Evolutionary conservation across 2,888 invertebrate genomes (phyloP), one percentile per base, ranked within the genome.

Genomic region (Agrypnus murinus): DNA sequence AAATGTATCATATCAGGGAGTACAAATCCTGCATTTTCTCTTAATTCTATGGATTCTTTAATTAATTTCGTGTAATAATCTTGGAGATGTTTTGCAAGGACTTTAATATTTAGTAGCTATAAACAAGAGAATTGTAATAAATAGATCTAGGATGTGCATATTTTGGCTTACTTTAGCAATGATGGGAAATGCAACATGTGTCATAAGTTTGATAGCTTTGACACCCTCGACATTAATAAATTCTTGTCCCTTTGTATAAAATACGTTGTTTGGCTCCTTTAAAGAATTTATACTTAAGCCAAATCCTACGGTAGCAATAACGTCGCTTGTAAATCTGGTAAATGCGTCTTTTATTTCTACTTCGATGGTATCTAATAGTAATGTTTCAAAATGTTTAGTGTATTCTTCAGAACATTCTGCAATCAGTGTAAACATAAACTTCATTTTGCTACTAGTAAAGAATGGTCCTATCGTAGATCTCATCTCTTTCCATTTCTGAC

Each of bases 301-400:
- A 72, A 90, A 90, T 0, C 87, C 89, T 1, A 87, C 84, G 0
- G 88, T 88, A 0, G 90, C 90, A 17, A 90, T 90, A 14, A 90
- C 88, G 78, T 91, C 90, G 76, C 87, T 90, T 0, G 89, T 86
- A 65, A 83, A 86, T 5, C 86, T 81, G 8, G 19, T 45, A 1
- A 43, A 53, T 3, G 38, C 32, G 8, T 68, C 68, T 40, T 19
- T 31, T 15, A 48, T 46, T 36, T 66, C 66, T 0, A 66, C 2
- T 1, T 12, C 12, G 25, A 32, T 32, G 1, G 6, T 10, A 4
- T 9, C 50, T 1, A 25, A 50, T 0, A 2, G 6, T 31, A 15
- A 15, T 3, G 77, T 66, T 0, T 46, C 7, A 5, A 82, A 58
- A 43, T 75, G 77, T 3, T 78, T 69, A 0, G 78, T 64, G 40